Base-by-base conservation (phyloP, 2,888 invertebrate species). In the Erannis defoliaria region DNA sequence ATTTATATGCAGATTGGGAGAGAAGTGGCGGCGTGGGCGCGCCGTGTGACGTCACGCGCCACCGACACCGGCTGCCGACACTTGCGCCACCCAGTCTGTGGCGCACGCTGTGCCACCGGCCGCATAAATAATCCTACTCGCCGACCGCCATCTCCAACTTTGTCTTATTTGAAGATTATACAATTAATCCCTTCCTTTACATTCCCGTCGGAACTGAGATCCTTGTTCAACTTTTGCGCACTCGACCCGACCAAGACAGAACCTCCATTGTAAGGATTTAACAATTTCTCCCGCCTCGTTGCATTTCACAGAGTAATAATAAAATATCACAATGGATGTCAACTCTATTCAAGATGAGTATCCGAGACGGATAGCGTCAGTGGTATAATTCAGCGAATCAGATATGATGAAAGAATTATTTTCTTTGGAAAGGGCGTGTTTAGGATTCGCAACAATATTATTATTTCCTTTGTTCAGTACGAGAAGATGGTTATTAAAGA, bases 1-100 rank as follows among this genome's bases (percentile, higher is more conserved):
- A 93, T 93, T 92, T 93, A 93, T 92, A 93, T 93, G 93, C 90
- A 93, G 91, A 93, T 93, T 89, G 82, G 74, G 73, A 84, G 82
- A 84, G 85, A 84, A 89, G 85, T 82, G 81, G 73, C 78, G 78
- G 75, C 62, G 78, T 73, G 79, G 78, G 75, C 63, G 78, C 70
- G 77, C 69, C 71, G 66, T 67, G 71, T 81, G 83, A 80, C 81
- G 84, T 84, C 84, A 85, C 81, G 79, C 76, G 63, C 68, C 66
- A 64, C 55, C 50, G 50, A 45, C 43, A 31, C 58, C 46, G 42
- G 48, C 43, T 55, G 73, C 74, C 58, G 55, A 64, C 64, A 66
- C 67, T 64, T 70, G 72, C 64, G 69, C 74, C 67, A 63, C 65
- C 71, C 68, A 55, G 68, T 67, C 72, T 66, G 70, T 50, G 66